Evolutionary conservation across 2,797 vertebrate species (phyloP), one percentile per base, ranked within the genome.

Genomic region (Moxostoma hubbsi): DNA sequence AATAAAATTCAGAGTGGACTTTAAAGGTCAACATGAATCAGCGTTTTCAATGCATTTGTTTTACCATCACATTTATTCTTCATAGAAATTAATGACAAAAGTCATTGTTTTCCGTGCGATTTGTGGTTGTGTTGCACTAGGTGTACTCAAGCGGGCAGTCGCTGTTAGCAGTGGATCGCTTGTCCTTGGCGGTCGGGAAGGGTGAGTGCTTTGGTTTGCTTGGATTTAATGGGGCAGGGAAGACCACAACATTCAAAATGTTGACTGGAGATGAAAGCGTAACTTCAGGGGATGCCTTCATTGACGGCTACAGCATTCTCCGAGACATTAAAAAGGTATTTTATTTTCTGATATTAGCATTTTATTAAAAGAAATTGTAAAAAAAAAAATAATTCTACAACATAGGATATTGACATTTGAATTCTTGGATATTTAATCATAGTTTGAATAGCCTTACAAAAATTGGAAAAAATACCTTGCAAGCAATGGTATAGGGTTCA

Each of bases 191-290:
- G 0, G 96, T 99, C 53, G 95, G 93, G 74, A 97, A 96, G 81
- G 97, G 97, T 0, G 98, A 99, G 68, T 99, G 98, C 85, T 99
- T 99, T 1, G 98, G 98, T 49, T 92, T 99, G 15, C 93, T 99
- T 69, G 98, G 98, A 81, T 98, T 99, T 91, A 99, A 98, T 0
- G 98, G 98, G 45, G 98, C 98, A 0, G 98, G 98, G 18, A 99
- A 99, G 90, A 98, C 96, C 75, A 99, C 97, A 0, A 98, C 97
- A 8, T 99, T 99, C 91, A 98, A 98, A 89, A 99, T 99, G 97
- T 92, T 99, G 90, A 99, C 98, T 0, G 97, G 98, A 0, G 98
- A 99, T 0, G 97, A 98, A 89, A 96, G 92, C 0, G 92, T 97
- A 69, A 98, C 96, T 0, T 94, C 94, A 0, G 98, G 98, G 16